Conservation (phyloP, 2,797 vertebrate species). For the Pogoniulus pusillus region DNA sequence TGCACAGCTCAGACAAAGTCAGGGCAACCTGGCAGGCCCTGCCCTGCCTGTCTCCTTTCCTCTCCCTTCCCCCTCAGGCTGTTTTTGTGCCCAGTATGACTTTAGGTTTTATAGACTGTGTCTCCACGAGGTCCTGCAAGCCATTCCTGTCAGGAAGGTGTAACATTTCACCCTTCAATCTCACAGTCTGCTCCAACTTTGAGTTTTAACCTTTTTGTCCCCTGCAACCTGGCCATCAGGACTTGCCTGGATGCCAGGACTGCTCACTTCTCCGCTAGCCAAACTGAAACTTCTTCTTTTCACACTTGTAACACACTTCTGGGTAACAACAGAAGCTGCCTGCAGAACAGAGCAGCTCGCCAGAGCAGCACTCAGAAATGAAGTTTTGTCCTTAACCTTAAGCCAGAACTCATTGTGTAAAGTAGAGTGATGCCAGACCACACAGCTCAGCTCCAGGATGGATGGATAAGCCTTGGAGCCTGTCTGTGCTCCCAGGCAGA, state of each 20-base stretch:
- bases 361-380: background rate
- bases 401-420: background rate
- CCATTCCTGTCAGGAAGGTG: background rate
- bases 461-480: background rate
- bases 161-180: background rate
- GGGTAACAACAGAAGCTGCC: background rate
- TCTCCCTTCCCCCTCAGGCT: background rate
- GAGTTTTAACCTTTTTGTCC: background rate
- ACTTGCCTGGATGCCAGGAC: background rate
- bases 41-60: background rate
- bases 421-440: slow-evolving; percentile 15
- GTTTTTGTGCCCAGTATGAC: background rate
- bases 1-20: slow-evolving; percentile 11
- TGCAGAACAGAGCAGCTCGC: background rate
- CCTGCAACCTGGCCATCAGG: background rate
- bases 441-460: background rate
- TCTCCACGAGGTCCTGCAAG: background rate
- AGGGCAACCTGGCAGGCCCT: slow-evolving; percentile 37
- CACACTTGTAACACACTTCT: background rate
- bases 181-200: background rate
- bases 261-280: background rate
- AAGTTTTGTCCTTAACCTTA: background rate
- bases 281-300: slow-evolving; percentile 8
- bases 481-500: slow-evolving; percentile 42
- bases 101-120: background rate